Evolutionary conservation across 2,113 vertebrate genomes (phyloP).

Genomic region (Ophthalmolycus amberensis): DNA sequence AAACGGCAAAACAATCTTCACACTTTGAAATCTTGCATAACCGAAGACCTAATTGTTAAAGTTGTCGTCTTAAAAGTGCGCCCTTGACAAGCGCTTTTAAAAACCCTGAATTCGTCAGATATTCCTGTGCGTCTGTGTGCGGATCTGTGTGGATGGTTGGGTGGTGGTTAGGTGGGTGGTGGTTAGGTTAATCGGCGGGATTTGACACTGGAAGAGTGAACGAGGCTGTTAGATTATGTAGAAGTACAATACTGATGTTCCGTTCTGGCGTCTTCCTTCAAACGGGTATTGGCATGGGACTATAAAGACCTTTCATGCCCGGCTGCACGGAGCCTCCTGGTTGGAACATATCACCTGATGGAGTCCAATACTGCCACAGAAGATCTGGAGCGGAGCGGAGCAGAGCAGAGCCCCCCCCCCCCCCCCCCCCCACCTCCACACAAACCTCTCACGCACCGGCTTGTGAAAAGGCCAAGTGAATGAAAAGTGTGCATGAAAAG

Average conservation of each 20-base stretch:
- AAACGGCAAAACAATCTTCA: slow-evolving; percentile 58
- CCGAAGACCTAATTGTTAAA: slow-evolving; percentile 62
- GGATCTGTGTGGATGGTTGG: slow-evolving; percentile 25
- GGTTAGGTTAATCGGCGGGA: background rate
- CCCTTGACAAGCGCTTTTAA: slow-evolving; percentile 57
- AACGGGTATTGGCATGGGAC: slow-evolving; percentile 15
- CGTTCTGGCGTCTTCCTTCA: slow-evolving; percentile 5
- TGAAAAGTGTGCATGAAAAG: slow-evolving; percentile 62
- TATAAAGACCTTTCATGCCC: slow-evolving; percentile 10
- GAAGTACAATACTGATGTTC: slow-evolving; percentile 15
- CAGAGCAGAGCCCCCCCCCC: background rate
- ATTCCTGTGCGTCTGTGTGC: slow-evolving; percentile 68
- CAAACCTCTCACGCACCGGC: slow-evolving; percentile 36
- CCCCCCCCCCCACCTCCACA: background rate
- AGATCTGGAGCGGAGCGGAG: slow-evolving; percentile 7
- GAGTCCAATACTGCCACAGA: slow-evolving; percentile 51
- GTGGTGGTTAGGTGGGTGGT: background rate
- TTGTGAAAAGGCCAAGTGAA: slow-evolving; percentile 27
- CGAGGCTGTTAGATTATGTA: background rate
- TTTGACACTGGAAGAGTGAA: slow-evolving; percentile 12
- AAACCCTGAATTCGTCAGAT: slow-evolving; percentile 75
- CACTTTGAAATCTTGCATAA: slow-evolving; percentile 70
- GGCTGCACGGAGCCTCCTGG: background rate
- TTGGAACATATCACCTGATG: background rate
- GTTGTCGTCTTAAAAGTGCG: slow-evolving; percentile 60